These are phyloP conservation scores for Platysternon megacephalum DNA, from an alignment of 2,113 vertebrate genomes.

Conservation along the genomic window DNA sequence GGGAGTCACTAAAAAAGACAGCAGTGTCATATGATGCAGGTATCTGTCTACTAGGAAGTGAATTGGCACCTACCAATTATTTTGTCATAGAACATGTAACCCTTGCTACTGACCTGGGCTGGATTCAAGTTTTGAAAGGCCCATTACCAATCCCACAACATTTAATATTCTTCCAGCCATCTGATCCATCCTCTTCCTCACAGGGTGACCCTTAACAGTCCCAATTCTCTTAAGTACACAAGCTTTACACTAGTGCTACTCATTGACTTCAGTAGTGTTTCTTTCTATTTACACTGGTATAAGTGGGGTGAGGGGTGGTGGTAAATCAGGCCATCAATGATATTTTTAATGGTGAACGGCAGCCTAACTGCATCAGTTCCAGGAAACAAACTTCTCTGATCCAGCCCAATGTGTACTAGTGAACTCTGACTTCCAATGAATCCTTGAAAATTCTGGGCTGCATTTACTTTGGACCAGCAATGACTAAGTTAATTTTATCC, in stretches of 20 bases:
- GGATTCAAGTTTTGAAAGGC: neutral
- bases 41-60: neutral
- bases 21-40: neutral
- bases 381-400: neutral
- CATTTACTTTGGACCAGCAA: neutral
- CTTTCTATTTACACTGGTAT: neutral
- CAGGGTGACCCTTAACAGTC: neutral
- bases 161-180: neutral
- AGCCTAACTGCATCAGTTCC: neutral
- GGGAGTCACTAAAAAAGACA: neutral
- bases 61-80: neutral
- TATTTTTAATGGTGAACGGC: neutral
- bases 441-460: neutral
- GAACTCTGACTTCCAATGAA: neutral
- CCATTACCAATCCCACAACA: neutral
- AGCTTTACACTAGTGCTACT: neutral
- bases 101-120: neutral
- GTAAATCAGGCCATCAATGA: neutral
- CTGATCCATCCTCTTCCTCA: neutral
- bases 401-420: neutral
- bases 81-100: neutral
- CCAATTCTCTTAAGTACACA: neutral
- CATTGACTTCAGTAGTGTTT: neutral
- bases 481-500: neutral
- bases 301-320: neutral